Percentiles rank a stretch among this genome's conserved stretches.
These are phyloP conservation scores for Micromesistius poutassou DNA, from an alignment of 2,797 vertebrate species.

Conservation along the genomic window DNA sequence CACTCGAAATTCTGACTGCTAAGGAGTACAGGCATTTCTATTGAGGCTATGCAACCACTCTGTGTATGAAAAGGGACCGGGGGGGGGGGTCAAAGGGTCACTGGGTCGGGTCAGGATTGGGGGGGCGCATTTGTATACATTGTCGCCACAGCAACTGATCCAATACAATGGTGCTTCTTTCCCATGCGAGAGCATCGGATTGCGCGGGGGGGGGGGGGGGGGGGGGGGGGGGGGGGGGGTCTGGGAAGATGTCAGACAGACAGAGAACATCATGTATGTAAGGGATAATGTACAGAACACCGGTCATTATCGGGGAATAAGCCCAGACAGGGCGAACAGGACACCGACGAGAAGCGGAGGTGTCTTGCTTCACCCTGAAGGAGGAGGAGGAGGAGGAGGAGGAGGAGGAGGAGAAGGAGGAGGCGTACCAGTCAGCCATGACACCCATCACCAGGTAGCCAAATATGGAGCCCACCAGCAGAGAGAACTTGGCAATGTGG, in stretches of 20 bases:
- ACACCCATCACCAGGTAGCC: conserved; percentile 96
- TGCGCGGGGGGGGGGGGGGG: too few species aligned
- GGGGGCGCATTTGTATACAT: conserved; percentile 47
- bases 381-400: not conserved
- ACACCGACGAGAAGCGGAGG: too few species aligned
- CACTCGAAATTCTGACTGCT: conserved; percentile 2
- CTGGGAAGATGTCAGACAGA: not conserved
- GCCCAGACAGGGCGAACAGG: too few species aligned
- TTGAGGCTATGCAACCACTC: not conserved
- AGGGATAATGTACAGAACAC: too few species aligned
- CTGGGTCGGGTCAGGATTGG: conserved; percentile 43
- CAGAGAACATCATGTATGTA: not conserved
- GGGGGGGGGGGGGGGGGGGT: not conserved
- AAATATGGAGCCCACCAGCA: conserved; percentile 94
- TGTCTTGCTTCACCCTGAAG: too few species aligned
- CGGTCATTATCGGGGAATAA: too few species aligned
- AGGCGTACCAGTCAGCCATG: conserved; percentile 93
- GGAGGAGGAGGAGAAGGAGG: not conserved
- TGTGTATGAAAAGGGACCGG: not conserved
- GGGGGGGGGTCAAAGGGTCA: conserved; percentile 41
- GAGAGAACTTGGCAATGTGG: conserved; percentile 95
- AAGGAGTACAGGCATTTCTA: conserved; percentile 31
- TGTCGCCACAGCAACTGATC: conserved; percentile 51
- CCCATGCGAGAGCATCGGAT: conserved; percentile 31
- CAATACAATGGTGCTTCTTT: conserved; percentile 51